phyloP scores from a whole-genome alignment of 2,797 vertebrate genomes.

The Falco concolor region DNA sequence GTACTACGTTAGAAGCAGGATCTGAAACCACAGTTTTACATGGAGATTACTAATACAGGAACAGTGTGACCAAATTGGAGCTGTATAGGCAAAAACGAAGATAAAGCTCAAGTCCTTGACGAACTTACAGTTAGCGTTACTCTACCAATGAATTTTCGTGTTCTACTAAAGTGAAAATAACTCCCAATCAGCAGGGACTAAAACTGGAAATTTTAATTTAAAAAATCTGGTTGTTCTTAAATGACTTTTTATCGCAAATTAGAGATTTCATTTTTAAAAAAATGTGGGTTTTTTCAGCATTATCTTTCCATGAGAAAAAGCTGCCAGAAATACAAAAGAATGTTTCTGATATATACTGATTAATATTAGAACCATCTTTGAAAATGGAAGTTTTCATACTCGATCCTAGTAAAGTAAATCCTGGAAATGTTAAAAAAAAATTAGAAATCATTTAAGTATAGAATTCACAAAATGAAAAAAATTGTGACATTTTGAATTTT shows the following conservation, averaged over 20 bases:
- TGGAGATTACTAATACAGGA: not conserved
- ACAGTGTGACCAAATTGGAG: not conserved
- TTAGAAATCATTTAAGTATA: not conserved
- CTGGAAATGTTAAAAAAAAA: not conserved
- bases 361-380: not conserved
- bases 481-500: not conserved
- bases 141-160: not conserved
- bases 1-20: not conserved
- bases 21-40: not conserved
- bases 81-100: not conserved
- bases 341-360: not conserved
- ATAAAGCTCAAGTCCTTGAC: not conserved
- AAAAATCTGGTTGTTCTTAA: not conserved
- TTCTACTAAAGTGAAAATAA: not conserved
- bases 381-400: not conserved
- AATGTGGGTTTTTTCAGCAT: fast-evolving
- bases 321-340: not conserved
- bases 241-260: not conserved
- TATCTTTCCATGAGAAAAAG: not conserved
- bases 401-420: not conserved
- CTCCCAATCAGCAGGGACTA: not conserved
- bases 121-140: not conserved
- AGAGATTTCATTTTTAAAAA: not conserved
- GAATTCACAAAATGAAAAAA: not conserved
- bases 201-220: not conserved